A percentile compares a stretch with the other conserved stretches of the same genome.
Evolutionary conservation across 2,113 vertebrate species (phyloP).

Genomic region (Dicaeum eximium): DNA sequence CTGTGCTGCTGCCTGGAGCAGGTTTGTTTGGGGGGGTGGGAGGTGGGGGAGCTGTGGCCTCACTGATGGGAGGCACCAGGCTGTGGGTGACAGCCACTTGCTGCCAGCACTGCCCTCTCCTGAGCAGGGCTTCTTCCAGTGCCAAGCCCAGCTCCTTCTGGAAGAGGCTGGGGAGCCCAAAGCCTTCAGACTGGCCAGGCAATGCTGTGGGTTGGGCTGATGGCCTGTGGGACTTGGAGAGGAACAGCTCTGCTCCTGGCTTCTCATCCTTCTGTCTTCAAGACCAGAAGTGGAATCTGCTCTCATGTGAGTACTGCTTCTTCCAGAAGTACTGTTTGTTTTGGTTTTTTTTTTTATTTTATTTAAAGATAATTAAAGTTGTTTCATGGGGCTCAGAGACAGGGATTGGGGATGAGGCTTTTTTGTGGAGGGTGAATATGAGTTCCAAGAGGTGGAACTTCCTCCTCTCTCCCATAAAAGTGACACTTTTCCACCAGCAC

Average conservation of each 20-base stretch:
- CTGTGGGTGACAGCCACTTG: not conserved
- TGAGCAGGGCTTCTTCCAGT: not conserved
- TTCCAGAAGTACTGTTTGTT: not conserved
- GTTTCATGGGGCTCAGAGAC: not conserved
- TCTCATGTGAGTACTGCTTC: not conserved
- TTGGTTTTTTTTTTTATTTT: too few relatives aligned
- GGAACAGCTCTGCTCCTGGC: not conserved
- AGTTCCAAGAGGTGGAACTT: not conserved
- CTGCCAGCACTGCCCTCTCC: not conserved
- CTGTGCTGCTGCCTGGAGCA: not conserved
- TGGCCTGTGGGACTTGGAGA: not conserved
- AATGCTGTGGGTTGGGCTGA: not conserved
- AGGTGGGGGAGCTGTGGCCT: not conserved
- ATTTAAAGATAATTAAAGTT: not conserved
- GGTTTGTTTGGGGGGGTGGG: too few relatives aligned
- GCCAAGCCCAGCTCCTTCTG: rapidly evolving
- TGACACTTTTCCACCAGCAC: not conserved
- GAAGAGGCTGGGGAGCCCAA: not conserved
- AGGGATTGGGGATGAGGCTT: rapidly evolving
- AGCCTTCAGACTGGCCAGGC: not conserved
- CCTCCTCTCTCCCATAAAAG: rapidly evolving
- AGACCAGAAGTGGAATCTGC: not conserved
- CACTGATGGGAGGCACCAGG: rapidly evolving
- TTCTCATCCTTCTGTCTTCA: not conserved
- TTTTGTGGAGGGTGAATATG: too few relatives aligned